A percentile compares a stretch with the other conserved stretches of the same genome.
Conservation (phyloP, 2,888 invertebrate species). For the Malthinus seriepunctatus region DNA sequence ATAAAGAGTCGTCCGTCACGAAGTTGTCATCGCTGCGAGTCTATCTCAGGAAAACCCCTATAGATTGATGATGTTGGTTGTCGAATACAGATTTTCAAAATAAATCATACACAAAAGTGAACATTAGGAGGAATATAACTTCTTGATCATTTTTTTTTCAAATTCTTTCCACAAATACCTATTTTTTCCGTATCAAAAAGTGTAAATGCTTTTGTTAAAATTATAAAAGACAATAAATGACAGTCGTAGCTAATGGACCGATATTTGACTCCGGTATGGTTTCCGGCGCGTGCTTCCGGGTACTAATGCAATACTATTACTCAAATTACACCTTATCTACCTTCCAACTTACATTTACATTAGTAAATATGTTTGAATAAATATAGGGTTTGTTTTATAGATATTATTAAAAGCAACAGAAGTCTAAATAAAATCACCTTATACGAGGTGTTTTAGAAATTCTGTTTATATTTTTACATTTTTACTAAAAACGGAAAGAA, state of each 20-base stretch:
- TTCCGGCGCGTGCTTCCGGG: slow-evolving; percentile 45
- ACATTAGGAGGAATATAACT: slow-evolving; percentile 19
- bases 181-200: too few species aligned
- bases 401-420: too few species aligned
- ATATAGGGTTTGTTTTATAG: too few species aligned
- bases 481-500: too few species aligned
- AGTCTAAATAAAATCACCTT: too few species aligned
- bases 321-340: slow-evolving; percentile 35
- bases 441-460: too few species aligned
- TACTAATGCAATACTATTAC: slow-evolving; percentile 34
- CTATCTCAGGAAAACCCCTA: slow-evolving; percentile 44
- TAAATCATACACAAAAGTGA: slow-evolving; percentile 43
- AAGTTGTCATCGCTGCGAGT: slow-evolving; percentile 43
- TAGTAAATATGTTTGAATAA: not conserved
- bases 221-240: slow-evolving; percentile 21
- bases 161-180: not conserved
- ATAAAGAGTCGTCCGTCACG: slow-evolving; percentile 47
- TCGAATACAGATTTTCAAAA: slow-evolving; percentile 47
- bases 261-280: slow-evolving; percentile 46
- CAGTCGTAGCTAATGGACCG: slow-evolving; percentile 42
- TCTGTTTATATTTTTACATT: too few species aligned
- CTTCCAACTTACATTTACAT: not conserved
- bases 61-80: slow-evolving; percentile 49
- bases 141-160: slow-evolving; percentile 3
- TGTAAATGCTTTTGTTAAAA: too few species aligned